Conservation (phyloP, 92 coral and sea anemone species). For the Actinernus sp. region DNA sequence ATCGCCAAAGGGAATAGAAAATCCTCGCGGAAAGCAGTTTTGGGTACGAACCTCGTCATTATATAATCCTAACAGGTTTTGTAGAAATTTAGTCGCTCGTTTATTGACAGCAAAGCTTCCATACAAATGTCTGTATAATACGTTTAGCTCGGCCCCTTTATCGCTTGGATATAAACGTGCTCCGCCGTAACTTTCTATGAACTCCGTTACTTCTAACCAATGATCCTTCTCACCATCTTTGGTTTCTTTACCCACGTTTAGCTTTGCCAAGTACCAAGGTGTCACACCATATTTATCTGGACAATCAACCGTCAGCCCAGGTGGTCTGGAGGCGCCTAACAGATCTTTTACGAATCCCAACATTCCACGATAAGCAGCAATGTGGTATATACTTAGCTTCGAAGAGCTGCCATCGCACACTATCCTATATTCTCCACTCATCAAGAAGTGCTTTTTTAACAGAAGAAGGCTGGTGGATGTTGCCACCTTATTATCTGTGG, state of each 20-base stretch:
- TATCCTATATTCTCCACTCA: not conserved
- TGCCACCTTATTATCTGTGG: not conserved
- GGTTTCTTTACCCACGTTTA: constrained; percentile 6
- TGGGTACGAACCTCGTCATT: no score
- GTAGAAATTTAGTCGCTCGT: not conserved
- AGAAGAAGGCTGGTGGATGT: not conserved
- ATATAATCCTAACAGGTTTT: not conserved
- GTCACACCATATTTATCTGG: constrained; percentile 62
- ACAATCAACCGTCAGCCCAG: constrained; percentile 53
- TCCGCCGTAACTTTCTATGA: constrained; percentile 37
- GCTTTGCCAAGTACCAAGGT: constrained; percentile 76
- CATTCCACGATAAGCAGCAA: constrained; percentile 81
- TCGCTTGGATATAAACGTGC: constrained; percentile 24
- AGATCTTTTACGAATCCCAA: constrained; percentile 31
- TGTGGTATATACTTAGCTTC: constrained; percentile 59
- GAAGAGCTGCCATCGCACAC: constrained; percentile 19
- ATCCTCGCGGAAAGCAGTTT: no score
- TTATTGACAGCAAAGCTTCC: not conserved
- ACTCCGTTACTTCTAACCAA: constrained; percentile 37
- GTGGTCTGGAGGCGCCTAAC: constrained; percentile 9
- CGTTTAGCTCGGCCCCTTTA: constrained; percentile 52
- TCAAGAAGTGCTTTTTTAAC: not conserved
- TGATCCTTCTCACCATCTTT: constrained; percentile 4
- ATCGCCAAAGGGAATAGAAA: no score
- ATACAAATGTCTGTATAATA: constrained; percentile 54